Evolutionary conservation across 2,113 vertebrate genomes (phyloP).

Genomic region (Pycnonotus jocosus): DNA sequence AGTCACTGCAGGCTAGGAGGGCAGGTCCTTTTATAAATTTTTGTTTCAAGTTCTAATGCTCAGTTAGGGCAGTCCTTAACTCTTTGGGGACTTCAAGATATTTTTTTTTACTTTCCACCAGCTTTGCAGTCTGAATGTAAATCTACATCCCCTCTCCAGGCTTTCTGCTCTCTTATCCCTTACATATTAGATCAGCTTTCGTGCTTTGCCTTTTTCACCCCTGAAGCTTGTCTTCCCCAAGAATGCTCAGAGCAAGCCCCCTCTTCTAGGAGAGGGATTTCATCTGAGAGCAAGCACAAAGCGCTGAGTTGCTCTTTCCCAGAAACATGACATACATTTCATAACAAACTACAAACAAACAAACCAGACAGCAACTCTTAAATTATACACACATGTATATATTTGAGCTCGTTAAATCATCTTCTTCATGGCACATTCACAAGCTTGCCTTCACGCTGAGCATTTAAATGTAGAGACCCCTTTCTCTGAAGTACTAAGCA

Average conservation of each 20-base stretch:
- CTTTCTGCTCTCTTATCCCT: not conserved
- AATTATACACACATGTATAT: not conserved
- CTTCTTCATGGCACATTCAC: not conserved
- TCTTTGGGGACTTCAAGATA: not conserved
- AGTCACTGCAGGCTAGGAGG: not conserved
- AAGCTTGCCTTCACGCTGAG: not conserved
- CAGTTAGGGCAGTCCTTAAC: not conserved
- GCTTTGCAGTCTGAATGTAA: not conserved
- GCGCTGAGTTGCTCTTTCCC: not conserved
- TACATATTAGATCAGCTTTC: not conserved
- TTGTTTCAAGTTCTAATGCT: not conserved
- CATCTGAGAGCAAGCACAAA: not conserved
- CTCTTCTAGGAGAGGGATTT: not conserved
- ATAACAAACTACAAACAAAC: not conserved
- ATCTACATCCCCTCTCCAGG: not conserved
- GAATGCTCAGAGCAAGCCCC: not conserved
- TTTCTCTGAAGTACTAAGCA: not conserved
- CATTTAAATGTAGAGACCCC: not conserved
- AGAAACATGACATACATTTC: not conserved
- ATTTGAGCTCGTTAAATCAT: conserved; percentile 18
- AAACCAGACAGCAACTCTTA: not conserved
- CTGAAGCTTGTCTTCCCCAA: not conserved
- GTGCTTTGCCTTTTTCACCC: not conserved
- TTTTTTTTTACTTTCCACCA: not conserved
- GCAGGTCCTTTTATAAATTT: not conserved